These are phyloP conservation scores for Actinia tenebrosa DNA, from an alignment of 64 coral and sea anemone species.

Conservation along the genomic window DNA sequence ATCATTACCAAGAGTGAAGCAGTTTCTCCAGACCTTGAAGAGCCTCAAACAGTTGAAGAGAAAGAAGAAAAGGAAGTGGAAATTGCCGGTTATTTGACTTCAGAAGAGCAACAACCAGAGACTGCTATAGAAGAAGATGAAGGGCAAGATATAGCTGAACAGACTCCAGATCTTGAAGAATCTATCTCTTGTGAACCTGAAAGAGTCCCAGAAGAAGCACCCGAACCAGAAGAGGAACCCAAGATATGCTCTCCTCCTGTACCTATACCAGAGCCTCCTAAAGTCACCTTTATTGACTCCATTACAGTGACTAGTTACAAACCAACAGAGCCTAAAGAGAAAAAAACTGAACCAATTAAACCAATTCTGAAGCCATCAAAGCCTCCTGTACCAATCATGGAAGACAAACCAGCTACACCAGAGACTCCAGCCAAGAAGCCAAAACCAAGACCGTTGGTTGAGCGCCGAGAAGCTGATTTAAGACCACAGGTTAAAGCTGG, in stretches of 20 bases:
- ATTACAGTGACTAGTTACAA: constrained; percentile 56
- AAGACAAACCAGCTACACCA: not conserved
- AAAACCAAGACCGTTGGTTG: constrained; percentile 9
- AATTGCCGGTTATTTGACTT: not conserved
- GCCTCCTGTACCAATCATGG: not conserved
- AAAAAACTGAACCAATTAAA: constrained; percentile 13
- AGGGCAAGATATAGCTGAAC: not conserved
- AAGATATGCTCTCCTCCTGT: constrained; percentile 6
- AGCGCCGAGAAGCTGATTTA: constrained; percentile 14
- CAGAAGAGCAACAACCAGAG: constrained; percentile 1
- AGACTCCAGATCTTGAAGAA: not conserved
- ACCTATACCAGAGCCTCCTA: not conserved
- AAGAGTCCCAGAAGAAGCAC: not conserved
- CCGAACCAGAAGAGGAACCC: not conserved
- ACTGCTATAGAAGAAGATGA: not conserved
- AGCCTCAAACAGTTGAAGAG: constrained; percentile 2
- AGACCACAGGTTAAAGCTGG: constrained; percentile 26
- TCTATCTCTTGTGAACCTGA: not conserved
- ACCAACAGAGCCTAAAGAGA: constrained; percentile 1
- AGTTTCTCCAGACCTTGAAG: not conserved
- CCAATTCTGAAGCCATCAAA: constrained; percentile 21
- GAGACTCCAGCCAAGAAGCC: constrained; percentile 5
- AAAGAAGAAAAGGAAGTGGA: not conserved
- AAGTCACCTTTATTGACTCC: constrained; percentile 60
- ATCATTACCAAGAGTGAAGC: not conserved